A percentile compares a stretch with the other conserved stretches of the same genome.
Conservation (phyloP, 1,140 invertebrate species). For the Ptiloglossa arizonensis region DNA sequence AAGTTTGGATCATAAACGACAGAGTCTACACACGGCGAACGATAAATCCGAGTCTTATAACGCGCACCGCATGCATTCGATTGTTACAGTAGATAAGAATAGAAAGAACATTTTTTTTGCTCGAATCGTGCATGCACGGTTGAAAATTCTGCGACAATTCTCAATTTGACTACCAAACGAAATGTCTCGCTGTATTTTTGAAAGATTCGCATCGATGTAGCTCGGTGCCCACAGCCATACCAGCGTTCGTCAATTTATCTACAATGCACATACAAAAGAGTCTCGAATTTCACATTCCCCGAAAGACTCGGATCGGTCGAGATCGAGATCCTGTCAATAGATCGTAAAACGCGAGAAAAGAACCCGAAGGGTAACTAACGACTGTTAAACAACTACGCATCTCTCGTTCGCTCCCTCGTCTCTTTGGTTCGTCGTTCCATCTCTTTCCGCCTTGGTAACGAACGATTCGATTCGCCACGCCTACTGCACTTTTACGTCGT, state of each 20-base stretch:
- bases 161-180: background rate
- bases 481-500: slow-evolving; percentile 19
- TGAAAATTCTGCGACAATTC: background rate
- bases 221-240: background rate
- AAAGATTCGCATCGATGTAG: slow-evolving; percentile 7
- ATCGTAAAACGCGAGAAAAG: background rate
- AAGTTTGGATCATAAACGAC: too few relatives aligned
- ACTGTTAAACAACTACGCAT: background rate
- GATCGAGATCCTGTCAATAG: background rate
- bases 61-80: too few relatives aligned
- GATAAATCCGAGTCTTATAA: too few relatives aligned
- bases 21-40: too few relatives aligned
- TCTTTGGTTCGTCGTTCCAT: background rate
- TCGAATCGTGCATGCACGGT: too few relatives aligned
- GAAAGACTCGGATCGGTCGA: background rate
- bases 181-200: slow-evolving; percentile 8
- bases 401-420: background rate
- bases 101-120: too few relatives aligned
- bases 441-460: slow-evolving; percentile 21
- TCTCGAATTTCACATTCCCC: background rate
- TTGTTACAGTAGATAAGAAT: background rate
- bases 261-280: background rate
- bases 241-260: slow-evolving; percentile 1
- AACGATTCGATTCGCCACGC: slow-evolving; percentile 41
- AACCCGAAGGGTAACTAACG: background rate